Evolutionary conservation across 2,797 vertebrate genomes (phyloP), one percentile per base, ranked within the genome.

Genomic region (Lagorchestes hirsutus): DNA sequence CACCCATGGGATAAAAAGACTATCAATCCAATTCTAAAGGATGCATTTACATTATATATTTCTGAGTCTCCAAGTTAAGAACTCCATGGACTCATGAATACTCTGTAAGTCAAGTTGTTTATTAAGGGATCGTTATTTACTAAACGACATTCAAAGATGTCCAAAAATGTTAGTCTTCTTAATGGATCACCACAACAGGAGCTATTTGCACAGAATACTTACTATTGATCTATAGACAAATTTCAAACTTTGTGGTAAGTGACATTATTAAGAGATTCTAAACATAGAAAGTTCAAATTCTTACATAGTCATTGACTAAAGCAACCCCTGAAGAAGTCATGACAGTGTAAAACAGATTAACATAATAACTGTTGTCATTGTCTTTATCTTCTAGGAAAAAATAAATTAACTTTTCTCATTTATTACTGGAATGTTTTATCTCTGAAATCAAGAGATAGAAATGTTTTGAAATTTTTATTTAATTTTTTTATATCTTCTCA

Each of bases 1-100:
- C 98, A 98, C 98, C 94, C 97, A 95, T 96, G 96, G 97, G 97
- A 98, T 96, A 67, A 50, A 97, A 91, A 95, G 87, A 58, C 91
- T 91, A 97, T 95, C 98, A 98, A 97, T 98, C 97, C 97, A 92
- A 0, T 97, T 98, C 95, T 97, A 98, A 97, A 97, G 97, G 95
- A 98, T 56, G 92, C 40, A 56, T 62, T 52, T 96, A 59, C 95
- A 97, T 67, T 95, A 55, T 27, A 52, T 67, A n/a, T 92, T 93
- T 98, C 98, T 98, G 97, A 92, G 95, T 94, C 97, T 93, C 1
- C 92, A 95, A 52, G 50, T 91, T 27, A 91, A n/a, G 91, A 91
- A 97, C 91, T 82, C 40, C 58, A 40, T 92, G 74, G 55, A 91
- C 92, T 93, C 58, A 94, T 40, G 58, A 24, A 92, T 91, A 95